These are phyloP conservation scores for Etheostoma cragini DNA, from an alignment of 2,113 vertebrate species.

Conservation along the genomic window DNA sequence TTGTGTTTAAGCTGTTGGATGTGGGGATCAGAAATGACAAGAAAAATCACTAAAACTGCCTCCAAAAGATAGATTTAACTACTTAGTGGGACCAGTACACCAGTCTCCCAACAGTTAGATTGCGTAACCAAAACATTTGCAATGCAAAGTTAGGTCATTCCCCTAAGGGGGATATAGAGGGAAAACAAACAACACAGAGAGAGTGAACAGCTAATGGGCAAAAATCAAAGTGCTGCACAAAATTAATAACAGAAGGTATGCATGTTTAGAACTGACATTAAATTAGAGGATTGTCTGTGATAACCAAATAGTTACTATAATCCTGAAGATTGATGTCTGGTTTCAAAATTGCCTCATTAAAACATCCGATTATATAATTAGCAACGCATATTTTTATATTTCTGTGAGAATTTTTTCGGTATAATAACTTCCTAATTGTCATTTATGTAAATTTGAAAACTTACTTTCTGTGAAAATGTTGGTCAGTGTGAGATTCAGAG, in stretches of 20 bases:
- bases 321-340: neutral
- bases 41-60: constrained; percentile 18
- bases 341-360: neutral
- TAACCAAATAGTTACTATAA: neutral
- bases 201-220: neutral
- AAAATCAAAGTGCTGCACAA: constrained; percentile 58
- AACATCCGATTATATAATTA: neutral
- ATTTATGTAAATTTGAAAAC: neutral
- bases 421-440: neutral
- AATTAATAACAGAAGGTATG: neutral
- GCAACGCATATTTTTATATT: neutral
- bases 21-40: constrained; percentile 4
- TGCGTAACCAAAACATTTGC: constrained; percentile 70
- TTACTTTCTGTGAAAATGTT: constrained; percentile 21
- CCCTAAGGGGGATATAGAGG: neutral
- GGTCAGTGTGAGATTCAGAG: neutral
- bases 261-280: neutral
- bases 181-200: neutral
- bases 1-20: neutral
- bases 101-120: constrained; percentile 34
- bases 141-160: constrained; percentile 64
- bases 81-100: constrained; percentile 59
- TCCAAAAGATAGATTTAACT: constrained; percentile 29
- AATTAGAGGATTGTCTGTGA: neutral
- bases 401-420: neutral